Evolutionary conservation across 2,888 invertebrate species (phyloP).

Genomic region (Callyntrura sp.): DNA sequence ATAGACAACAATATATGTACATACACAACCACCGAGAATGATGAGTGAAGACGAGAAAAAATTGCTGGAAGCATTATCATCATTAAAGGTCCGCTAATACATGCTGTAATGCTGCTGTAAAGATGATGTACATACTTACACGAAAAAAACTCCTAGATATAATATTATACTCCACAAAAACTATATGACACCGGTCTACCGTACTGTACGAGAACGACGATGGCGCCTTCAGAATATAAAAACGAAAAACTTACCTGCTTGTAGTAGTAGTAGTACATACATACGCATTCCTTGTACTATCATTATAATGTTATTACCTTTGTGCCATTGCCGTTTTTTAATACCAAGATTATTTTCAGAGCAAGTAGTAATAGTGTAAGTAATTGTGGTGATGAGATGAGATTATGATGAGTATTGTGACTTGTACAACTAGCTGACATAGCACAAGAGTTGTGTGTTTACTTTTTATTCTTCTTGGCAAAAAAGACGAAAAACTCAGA

Average conservation of each 20-base stretch:
- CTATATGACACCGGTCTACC: no score
- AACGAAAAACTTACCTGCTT: background rate
- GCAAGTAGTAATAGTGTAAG: slow-evolving; percentile 20
- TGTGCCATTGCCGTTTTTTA: slow-evolving; percentile 1
- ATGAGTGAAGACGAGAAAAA: slow-evolving; percentile 19
- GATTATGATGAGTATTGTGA: background rate
- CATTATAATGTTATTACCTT: slow-evolving; percentile 16
- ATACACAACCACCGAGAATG: background rate
- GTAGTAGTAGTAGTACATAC: background rate
- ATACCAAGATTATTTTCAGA: slow-evolving; percentile 26
- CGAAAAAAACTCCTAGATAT: background rate
- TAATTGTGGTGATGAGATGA: slow-evolving; percentile 30
- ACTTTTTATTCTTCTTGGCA: background rate
- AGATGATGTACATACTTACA: background rate
- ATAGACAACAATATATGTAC: background rate
- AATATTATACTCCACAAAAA: no score
- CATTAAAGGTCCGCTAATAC: background rate
- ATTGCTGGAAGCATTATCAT: slow-evolving; percentile 18
- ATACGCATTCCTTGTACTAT: background rate
- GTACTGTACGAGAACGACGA: no score
- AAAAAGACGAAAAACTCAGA: slow-evolving; percentile 7
- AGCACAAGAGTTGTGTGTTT: slow-evolving; percentile 10
- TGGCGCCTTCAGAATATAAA: background rate
- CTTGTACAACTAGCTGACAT: slow-evolving; percentile 33
- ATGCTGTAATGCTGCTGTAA: background rate